Evolutionary conservation across 2,113 vertebrate genomes (phyloP), one percentile per base, ranked within the genome.

Genomic region (Tautogolabrus adspersus): DNA sequence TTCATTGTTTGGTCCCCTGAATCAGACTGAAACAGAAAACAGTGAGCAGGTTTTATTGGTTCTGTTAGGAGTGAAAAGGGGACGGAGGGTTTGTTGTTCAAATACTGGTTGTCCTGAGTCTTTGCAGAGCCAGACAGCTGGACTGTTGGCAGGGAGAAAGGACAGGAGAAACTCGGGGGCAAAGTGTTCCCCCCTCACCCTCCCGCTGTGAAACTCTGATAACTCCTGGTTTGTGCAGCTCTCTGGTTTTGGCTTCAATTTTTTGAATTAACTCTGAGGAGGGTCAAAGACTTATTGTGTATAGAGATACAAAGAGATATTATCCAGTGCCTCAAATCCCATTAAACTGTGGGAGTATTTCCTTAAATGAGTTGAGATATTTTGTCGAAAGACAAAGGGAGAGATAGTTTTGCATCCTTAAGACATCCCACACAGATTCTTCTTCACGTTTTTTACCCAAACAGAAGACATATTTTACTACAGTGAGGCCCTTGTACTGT

Each of bases 401-500:
- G 84, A 72, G 80, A 59, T 38, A 63, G 76, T 86, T 93, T 88
- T 89, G 49, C 79, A 84, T 82, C 82, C 74, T 80, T 55, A 69
- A 49, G 70, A 72, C 77, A 76, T 66, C 87, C 85, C 69, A 88
- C 78, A 77, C 23, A 26, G 66, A 87, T 85, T 81, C 46, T 77
- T 75, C 77, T 79, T 79, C 52, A 75, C 60, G 55, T 80, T 90
- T 91, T 34, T 62, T 87, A 76, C 89, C 72, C 23, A 26, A 81
- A 86, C 81, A 79, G 86, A 84, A 87, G 77, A 86, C 75, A 58
- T 93, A 90, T 88, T 94, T 94, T 93, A 92, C 91, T 94, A 94
- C 94, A 85, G 88, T 91, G 91, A 92, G 92, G 91, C 93, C 91
- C 95, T 93, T 95, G 92, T 95, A 94, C 93, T 95, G 94, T 94